Base-by-base conservation (phyloP, 2,888 invertebrate species). In the Microctonus hyperodae region DNA sequence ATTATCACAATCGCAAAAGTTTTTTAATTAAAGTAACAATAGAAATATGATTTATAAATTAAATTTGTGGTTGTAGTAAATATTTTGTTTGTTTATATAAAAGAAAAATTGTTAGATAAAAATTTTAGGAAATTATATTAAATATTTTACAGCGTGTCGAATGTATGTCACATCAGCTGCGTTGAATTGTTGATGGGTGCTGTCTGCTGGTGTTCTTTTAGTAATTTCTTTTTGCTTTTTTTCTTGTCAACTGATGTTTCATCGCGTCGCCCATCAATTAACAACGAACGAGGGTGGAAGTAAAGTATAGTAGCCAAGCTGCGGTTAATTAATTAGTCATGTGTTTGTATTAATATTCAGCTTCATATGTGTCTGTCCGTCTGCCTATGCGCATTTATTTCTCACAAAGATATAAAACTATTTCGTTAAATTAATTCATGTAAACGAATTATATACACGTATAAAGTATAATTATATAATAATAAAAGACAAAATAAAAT, bases 351-450 rank as follows among this genome's bases (percentile, higher is more conserved):
- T n/a, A n/a, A n/a, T n/a, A n/a, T n/a, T n/a, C n/a, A n/a, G n/a
- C n/a, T n/a, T n/a, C n/a, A n/a, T n/a, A n/a, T n/a, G 37, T 13
- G n/a, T 37, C n/a, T 13, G 37, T 35, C 10, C 2, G 10, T 35
- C 2, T 10, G 35, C n/a, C 13, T 37, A 11, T 37, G n/a, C 37
- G n/a, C n/a, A n/a, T 37, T 37, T n/a, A 70, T 67, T 67, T 67
- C 71, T 69, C 71, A 71, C 68, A 70, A 65, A 56, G 57, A 50
- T 57, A 56, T 10, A 70, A 68, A 69, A 69, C 65, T 65, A 67
- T 68, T 63, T 64, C 44, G 69, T 66, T 59, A 35, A 37, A n/a
- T 25, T n/a, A 20, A 35, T 44, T 51, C 69, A 59, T 63, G 57
- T 40, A 35, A 64, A 25, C 70, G 62, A 53, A 44, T 9, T 7